Percentiles rank a stretch among this genome's conserved stretches.
Conservation (phyloP, 2,797 vertebrate species). For the Protosalanx chinensis region DNA sequence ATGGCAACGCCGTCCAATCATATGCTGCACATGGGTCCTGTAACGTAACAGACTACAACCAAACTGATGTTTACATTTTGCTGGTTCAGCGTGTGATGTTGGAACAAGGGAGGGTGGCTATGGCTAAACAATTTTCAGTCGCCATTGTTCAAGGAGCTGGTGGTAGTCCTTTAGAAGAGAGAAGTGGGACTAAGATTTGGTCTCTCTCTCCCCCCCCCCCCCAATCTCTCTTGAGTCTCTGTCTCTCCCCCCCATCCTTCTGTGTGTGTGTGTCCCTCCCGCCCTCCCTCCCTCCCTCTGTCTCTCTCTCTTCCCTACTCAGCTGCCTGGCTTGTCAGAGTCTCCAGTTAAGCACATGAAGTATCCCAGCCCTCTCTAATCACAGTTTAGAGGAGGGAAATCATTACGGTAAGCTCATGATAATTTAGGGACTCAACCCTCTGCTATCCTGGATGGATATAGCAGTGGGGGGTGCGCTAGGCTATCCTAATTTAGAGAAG, state of each 20-base stretch:
- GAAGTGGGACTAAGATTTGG: slow-evolving; percentile 11
- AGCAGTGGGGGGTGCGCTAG: slow-evolving; percentile 33
- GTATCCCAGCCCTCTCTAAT: slow-evolving; percentile 44
- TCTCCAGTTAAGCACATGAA: slow-evolving; percentile 20
- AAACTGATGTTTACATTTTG: background rate
- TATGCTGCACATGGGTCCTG: background rate
- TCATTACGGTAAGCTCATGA: slow-evolving; percentile 50
- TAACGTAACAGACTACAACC: background rate
- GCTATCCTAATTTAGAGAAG: slow-evolving; percentile 52
- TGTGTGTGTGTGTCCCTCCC: no score
- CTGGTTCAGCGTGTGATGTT: background rate
- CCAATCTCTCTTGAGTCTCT: slow-evolving; percentile 20
- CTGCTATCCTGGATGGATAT: slow-evolving; percentile 34
- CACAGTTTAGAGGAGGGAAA: slow-evolving; percentile 47
- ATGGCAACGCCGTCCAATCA: background rate
- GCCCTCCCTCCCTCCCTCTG: no score
- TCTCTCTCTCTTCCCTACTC: slow-evolving; percentile 3
- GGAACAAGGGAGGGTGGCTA: background rate
- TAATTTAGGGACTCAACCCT: slow-evolving; percentile 42
- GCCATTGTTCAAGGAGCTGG: no score
- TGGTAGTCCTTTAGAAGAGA: background rate
- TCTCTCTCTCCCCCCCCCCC: slow-evolving; percentile 9
- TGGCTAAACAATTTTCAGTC: no score
- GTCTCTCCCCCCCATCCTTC: slow-evolving; percentile 16
- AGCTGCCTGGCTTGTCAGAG: background rate